phyloP scores from a whole-genome alignment of 2,888 invertebrate genomes.

The Athrips mouffetella region DNA sequence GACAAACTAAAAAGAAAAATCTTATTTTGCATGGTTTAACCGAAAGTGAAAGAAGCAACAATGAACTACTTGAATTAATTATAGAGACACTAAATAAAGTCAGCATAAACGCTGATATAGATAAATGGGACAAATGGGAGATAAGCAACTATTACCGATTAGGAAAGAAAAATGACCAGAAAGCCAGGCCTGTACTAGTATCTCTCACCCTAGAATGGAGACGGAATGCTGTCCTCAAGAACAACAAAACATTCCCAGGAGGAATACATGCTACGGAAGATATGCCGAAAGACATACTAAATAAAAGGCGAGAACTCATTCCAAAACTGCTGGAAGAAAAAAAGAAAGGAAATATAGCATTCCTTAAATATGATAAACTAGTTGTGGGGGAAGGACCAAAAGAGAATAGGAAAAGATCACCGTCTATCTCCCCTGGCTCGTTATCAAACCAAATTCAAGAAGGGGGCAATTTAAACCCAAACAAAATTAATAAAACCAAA shows the following conservation, averaged over 20 bases:
- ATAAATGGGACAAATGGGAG: not conserved
- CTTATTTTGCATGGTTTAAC: not conserved
- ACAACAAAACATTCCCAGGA: not conserved
- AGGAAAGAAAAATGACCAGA: not conserved
- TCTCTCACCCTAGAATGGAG: not conserved
- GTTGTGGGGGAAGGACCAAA: not conserved
- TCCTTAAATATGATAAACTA: conserved; percentile 1
- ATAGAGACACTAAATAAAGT: not conserved
- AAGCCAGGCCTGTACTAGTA: not conserved
- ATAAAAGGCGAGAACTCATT: not conserved
- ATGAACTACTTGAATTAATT: too few relatives aligned
- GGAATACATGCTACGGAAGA: not conserved
- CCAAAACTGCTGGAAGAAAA: not conserved
- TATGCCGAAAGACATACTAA: not conserved
- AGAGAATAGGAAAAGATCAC: not conserved
- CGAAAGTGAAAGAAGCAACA: not conserved
- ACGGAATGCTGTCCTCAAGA: not conserved
- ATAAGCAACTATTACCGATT: not conserved
- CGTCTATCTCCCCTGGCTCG: not conserved
- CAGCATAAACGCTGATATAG: not conserved
- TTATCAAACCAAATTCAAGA: not conserved
- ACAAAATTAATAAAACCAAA: not conserved
- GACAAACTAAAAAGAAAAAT: not conserved
- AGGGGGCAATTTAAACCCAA: not conserved
- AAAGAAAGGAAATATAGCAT: not conserved